Evolutionary conservation across 2,797 vertebrate genomes (phyloP), one percentile per base, ranked within the genome.

Genomic region (Sebastes minor): DNA sequence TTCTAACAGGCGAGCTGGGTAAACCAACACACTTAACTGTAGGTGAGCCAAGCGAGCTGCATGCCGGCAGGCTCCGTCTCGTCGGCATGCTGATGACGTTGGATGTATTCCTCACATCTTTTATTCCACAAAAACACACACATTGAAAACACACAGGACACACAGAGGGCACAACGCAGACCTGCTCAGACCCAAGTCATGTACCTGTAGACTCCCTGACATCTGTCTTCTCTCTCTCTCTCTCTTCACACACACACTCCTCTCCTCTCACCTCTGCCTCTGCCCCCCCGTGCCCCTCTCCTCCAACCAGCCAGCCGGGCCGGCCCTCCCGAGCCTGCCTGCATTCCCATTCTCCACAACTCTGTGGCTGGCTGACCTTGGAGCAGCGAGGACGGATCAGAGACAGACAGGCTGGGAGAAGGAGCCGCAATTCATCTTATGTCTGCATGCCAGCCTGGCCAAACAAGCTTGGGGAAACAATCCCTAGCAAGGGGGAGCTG

Each of bases 381-480:
- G 90, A 92, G 80, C 89, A 70, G 81, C 32, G 74, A 94, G 91
- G 91, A 94, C 84, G 62, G 91, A 93, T 89, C 91, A 89, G 88
- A 94, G 85, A 89, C 92, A 90, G 93, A 91, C 94, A 92, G 91
- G 69, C 76, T 13, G 53, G 71, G 91, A 78, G 77, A 88, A 84
- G 86, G 90, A 89, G 88, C 72, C 16, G 71, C 87, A 88, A 95
- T 95, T 94, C 92, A 94, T 95, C 94, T 95, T 93, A 73, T 59
- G 92, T 81, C 61, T 64, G 87, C 86, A 25, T 88, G 92, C 89
- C 91, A 94, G 89, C 81, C 82, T 77, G 77, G 89, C 90, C 91
- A 95, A 95, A 95, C 92, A 95, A 93, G 93, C 94, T 90, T 32
- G 75, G 91, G 92, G 94, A 94, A 94, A 92, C 90, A 93, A 94